Evolutionary conservation across 2,797 vertebrate species (phyloP), one percentile per base, ranked within the genome.

Genomic region (Linurgus olivaceus): DNA sequence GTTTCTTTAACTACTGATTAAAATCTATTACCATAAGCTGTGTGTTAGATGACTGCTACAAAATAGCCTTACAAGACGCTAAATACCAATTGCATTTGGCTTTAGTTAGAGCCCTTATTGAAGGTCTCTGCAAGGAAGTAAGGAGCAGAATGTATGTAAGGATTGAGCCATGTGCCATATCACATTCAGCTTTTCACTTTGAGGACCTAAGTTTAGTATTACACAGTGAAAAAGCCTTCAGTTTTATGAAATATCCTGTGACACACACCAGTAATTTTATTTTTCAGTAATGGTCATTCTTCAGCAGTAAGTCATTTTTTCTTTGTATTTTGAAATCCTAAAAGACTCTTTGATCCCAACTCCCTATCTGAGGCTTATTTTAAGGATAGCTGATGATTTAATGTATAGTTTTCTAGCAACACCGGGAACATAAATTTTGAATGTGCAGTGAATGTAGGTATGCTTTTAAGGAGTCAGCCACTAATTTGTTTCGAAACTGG

Each of bases 1-100:
- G 24, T 79, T 93, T 75, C 26, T 44, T 67, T 65, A 89, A 57
- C 23, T 44, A 47, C 45, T 54, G 45, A 61, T 81, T 87, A 78
- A 78, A 63, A 82, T 3, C 25, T 62, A 19, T 82, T 66, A 62
- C 31, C 17, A 55, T 76, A n/a, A 86, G 1, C 16, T 48, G 5
- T 5, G 6, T 74, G 6, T 88, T 86, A 45, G 23, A 20, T 51
- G 18, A 66, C 52, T 83, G 25, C 45, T 82, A 44, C 59, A 71
- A 82, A 86, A 88, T 13, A 88, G 24, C 11, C 55, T 92, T 67
- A n/a, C 67, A 88, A 80, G 54, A 65, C 21, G 65, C 10, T 59
- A 88, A 87, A 68, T 52, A 65, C 16, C 38, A 71, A 37, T 21
- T 71, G 15, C 8, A 63, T 73, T 33, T 67, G 23, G 19, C 59